Evolutionary conservation across 2,888 invertebrate species (phyloP).

Genomic region (Rhamphomyia laevipes): DNA sequence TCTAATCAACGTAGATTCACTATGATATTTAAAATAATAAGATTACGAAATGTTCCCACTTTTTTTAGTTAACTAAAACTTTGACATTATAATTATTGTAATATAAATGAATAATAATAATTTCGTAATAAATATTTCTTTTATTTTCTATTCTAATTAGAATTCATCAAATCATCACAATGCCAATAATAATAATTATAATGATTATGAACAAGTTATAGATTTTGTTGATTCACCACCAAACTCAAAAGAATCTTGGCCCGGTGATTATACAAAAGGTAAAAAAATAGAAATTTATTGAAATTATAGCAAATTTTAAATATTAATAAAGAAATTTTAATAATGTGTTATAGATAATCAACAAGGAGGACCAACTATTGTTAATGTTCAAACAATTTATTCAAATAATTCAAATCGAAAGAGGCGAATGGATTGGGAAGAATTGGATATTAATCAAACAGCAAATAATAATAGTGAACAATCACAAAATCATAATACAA

Average conservation of each 20-base stretch:
- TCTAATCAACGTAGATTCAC: no score
- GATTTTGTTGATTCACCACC: slow-evolving; percentile 39
- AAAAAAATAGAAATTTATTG: slow-evolving; percentile 4
- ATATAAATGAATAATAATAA: no score
- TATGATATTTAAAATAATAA: no score
- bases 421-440: slow-evolving; percentile 40
- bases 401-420: slow-evolving; percentile 32
- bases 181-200: slow-evolving; percentile 3
- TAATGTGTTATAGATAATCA: slow-evolving; percentile 10
- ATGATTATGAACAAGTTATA: slow-evolving; percentile 36
- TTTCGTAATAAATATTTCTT: no score
- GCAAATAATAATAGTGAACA: neutral
- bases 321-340: neutral
- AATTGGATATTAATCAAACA: slow-evolving; percentile 32
- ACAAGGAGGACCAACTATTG: slow-evolving; percentile 32
- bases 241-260: slow-evolving; percentile 38
- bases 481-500: slow-evolving; percentile 7
- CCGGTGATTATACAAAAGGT: slow-evolving; percentile 26
- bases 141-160: slow-evolving; percentile 18
- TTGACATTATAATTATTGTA: no score
- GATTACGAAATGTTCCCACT: no score
- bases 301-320: neutral
- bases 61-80: no score
- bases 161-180: slow-evolving; percentile 1
- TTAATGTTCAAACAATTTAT: slow-evolving; percentile 36